Conservation (phyloP, 2,888 invertebrate genomes). For the Amphipyra berbera region DNA sequence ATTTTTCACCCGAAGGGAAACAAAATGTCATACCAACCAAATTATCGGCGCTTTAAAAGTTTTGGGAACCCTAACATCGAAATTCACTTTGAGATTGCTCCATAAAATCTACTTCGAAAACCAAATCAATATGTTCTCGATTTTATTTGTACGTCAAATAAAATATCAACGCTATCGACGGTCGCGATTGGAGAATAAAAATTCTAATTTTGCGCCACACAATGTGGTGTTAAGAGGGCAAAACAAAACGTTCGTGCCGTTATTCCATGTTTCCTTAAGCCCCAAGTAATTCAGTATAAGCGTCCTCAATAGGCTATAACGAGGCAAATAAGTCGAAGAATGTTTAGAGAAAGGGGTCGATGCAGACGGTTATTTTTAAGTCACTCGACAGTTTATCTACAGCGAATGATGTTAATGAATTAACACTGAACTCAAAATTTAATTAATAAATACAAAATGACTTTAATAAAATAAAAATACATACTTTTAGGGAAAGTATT, state of each 20-base stretch:
- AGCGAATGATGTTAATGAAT: not conserved
- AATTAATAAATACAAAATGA: not conserved
- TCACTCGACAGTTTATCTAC: constrained; percentile 21
- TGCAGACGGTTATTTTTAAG: constrained; percentile 41
- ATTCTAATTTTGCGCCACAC: constrained; percentile 48
- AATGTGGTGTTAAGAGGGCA: constrained; percentile 51
- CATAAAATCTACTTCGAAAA: constrained; percentile 37
- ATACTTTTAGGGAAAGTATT: too few species aligned
- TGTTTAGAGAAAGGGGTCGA: constrained; percentile 61
- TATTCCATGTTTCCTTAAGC: constrained; percentile 62
- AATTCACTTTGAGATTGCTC: constrained; percentile 45
- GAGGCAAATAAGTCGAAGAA: constrained; percentile 67
- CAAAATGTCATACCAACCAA: constrained; percentile 3
- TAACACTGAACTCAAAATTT: not conserved
- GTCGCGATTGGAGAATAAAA: constrained; percentile 39
- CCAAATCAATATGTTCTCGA: constrained; percentile 32
- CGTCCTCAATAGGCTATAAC: constrained; percentile 63
- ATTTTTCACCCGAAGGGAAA: constrained; percentile 4
- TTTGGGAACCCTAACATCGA: constrained; percentile 34
- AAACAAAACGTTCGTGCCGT: constrained; percentile 64
- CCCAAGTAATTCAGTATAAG: constrained; percentile 52
- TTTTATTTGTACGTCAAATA: constrained; percentile 46
- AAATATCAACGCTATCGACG: constrained; percentile 35
- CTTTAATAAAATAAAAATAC: not conserved
- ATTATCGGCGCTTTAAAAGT: constrained; percentile 16